Base-by-base conservation (phyloP, 2,113 vertebrate species). In the Rhadina sibilatrix region DNA sequence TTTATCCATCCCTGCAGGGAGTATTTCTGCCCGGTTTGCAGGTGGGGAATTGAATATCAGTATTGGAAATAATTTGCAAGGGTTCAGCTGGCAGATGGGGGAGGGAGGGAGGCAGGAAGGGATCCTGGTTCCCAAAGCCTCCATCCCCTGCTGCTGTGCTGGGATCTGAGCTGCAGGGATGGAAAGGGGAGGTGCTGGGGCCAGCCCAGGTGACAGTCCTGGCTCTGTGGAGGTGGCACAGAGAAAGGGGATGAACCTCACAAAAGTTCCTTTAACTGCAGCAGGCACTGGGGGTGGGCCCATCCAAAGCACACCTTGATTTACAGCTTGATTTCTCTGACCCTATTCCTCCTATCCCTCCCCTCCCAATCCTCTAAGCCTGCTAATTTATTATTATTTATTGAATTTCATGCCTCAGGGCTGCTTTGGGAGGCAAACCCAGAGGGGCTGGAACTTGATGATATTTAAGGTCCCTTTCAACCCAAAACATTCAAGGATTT, bases 371-470 rank as follows among this genome's bases (percentile, higher is more conserved):
- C 42, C 66, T 60, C 76, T 66, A 66, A 59, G 42, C 37, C 76
- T 86, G 33, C 65, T 76, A 24, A 74, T 91, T 71, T 53, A 13
- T 66, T 87, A 83, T 86, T 91, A 75, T 81, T 92, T 50, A n/a
- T 12, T 50, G 84, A 37, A 63, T 68, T 64, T 83, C 74, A 23
- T 47, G 54, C 81, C 59, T 80, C 66, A 42, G 65, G 47, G n/a
- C 18, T 23, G 35, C 37, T 75, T 56, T 42, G 19, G 61, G 72
- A 72, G 54, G 60, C 50, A 40, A 87, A 56, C 2, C 44, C 46
- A 59, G 22, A 0, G 19, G n/a, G 19, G 16, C 1, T 82, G 78
- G 59, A 20, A 6, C 2, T 30, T 11, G 6, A 2, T 47, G 70
- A 9, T 22, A 28, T 75, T 53, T 68, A n/a, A 68, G 28, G n/a